phyloP scores from a whole-genome alignment of 2,797 vertebrate species.

The Betta splendens region DNA sequence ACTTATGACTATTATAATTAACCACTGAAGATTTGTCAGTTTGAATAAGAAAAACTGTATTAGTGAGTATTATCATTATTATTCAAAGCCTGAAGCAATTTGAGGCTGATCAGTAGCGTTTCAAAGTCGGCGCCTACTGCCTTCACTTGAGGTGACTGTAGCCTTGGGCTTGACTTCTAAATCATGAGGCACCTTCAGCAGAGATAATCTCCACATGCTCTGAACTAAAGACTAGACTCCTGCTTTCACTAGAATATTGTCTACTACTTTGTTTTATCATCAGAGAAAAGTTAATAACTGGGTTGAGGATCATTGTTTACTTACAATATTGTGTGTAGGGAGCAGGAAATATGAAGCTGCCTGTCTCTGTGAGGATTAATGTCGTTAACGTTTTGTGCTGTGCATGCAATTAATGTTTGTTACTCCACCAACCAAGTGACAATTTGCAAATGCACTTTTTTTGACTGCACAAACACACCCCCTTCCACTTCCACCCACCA shows the following conservation, averaged over 20 bases:
- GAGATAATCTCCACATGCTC: conserved; percentile 28
- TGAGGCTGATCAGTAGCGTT: conserved; percentile 45
- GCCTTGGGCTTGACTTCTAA: conserved; percentile 33
- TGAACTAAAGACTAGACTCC: conserved; percentile 30
- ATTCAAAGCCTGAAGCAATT: conserved; percentile 55
- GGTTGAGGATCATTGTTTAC: conserved; percentile 36
- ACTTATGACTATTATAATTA: conserved; percentile 58
- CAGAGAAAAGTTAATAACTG: conserved; percentile 37
- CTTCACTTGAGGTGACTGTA: conserved; percentile 49
- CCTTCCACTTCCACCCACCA: conserved; percentile 11
- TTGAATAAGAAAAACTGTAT: conserved; percentile 9
- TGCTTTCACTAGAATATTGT: conserved; percentile 14
- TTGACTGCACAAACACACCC: conserved; percentile 50
- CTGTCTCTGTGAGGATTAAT: conserved; percentile 42
- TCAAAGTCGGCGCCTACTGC: conserved; percentile 35
- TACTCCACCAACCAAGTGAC: conserved; percentile 71
- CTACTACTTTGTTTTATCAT: conserved; percentile 35
- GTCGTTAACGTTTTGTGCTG: conserved; percentile 39
- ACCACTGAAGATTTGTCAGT: conserved; percentile 36
- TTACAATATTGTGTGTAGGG: conserved; percentile 33
- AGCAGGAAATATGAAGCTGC: conserved; percentile 8
- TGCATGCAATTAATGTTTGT: conserved; percentile 58
- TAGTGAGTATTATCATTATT: conserved; percentile 37
- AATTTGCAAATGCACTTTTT: conserved; percentile 71
- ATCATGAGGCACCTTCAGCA: conserved; percentile 38